Conservation (phyloP, 2,797 vertebrate species). For the Chiloscyllium punctatum region DNA sequence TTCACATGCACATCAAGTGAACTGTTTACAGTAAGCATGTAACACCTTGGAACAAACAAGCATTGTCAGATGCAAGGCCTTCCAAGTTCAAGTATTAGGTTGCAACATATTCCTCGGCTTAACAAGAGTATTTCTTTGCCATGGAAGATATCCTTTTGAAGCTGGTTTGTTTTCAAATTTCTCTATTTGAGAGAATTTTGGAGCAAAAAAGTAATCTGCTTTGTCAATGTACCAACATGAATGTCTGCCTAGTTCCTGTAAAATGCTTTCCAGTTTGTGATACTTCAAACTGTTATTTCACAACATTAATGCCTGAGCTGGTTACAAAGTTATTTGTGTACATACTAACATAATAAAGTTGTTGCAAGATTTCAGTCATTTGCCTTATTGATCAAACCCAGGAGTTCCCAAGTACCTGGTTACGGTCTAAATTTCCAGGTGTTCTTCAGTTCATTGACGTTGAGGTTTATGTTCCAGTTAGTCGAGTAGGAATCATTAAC, state of each 20-base stretch:
- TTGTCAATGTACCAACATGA: neutral
- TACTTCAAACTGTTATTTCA: too few relatives aligned
- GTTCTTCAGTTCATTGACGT: neutral
- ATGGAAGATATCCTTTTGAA: neutral
- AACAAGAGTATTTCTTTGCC: neutral
- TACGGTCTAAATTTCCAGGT: neutral
- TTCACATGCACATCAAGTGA: neutral
- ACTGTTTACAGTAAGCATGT: neutral
- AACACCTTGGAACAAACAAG: neutral
- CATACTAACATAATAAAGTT: neutral
- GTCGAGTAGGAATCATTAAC: neutral
- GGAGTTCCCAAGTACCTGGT: neutral
- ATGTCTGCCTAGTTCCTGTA: too few relatives aligned
- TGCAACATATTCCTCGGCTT: neutral
- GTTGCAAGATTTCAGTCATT: neutral
- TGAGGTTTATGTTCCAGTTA: neutral
- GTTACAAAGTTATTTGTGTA: neutral
- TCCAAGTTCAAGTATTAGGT: neutral
- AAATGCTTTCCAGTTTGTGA: neutral
- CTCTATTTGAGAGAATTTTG: neutral
- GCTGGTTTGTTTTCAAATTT: neutral
- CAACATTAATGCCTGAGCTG: neutral
- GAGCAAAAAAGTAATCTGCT: neutral
- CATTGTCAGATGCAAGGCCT: neutral
- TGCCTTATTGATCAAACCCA: neutral